Percentiles rank a stretch among this genome's conserved stretches.
phyloP scores from a whole-genome alignment of 2,113 vertebrate species.

The Pionites leucogaster region DNA sequence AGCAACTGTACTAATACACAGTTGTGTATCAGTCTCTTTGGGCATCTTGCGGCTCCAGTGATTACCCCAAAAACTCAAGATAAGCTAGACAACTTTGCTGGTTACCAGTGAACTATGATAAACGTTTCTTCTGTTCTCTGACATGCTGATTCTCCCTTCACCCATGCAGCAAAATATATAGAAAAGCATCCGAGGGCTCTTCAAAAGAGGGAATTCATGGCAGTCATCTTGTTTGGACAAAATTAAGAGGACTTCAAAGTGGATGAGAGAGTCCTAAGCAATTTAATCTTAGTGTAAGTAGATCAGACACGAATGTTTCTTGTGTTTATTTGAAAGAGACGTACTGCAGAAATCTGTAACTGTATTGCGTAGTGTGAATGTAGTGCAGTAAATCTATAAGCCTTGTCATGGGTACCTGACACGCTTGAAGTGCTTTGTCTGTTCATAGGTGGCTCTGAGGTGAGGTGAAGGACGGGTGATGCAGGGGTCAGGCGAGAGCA shows the following conservation, averaged over 20 bases:
- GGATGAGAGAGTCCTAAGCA: neutral
- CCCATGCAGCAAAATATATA: neutral
- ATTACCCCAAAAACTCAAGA: neutral
- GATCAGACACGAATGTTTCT: neutral
- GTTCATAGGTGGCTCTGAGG: neutral
- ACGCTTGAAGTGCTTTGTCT: neutral
- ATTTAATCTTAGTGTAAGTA: neutral
- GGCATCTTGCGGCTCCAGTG: neutral
- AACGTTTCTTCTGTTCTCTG: neutral
- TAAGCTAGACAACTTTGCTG: neutral
- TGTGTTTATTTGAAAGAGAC: neutral
- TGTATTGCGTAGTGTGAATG: neutral
- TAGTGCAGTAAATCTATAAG: neutral
- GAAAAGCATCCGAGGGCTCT: neutral
- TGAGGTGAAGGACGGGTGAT: neutral
- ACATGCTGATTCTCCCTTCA: neutral
- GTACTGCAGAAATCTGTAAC: neutral
- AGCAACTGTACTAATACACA: neutral
- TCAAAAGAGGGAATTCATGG: neutral
- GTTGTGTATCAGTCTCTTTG: neutral
- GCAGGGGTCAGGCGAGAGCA: neutral
- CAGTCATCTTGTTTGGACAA: neutral
- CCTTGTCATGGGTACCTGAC: neutral
- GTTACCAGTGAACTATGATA: neutral
- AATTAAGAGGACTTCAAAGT: neutral